Evolutionary conservation across 2,888 invertebrate genomes (phyloP), one percentile per base, ranked within the genome.

Genomic region (Drosophila borborema): DNA sequence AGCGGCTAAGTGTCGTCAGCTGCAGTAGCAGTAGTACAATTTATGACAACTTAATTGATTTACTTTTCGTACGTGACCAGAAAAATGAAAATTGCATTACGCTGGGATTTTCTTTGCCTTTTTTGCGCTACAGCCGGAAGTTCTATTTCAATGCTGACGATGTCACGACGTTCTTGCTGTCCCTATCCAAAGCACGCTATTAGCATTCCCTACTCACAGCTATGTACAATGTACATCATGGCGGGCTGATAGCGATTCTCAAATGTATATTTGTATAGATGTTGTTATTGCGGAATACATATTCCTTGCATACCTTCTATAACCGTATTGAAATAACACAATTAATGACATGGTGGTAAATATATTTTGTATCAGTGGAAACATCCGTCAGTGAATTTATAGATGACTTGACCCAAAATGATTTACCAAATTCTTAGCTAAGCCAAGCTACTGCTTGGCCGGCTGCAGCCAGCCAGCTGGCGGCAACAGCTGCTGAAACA

Each of bases 1-100:
- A 62, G 59, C 67, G 64, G 48, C 63, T 64, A 77, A 80, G 72
- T 80, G 78, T 78, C 77, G 78, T 63, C 77, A 71, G 78, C 78
- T 77, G 77, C 81, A 79, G 64, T 66, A 63, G 76, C 70, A 81
- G 74, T 75, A 75, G 82, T 80, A 87, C 89, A 91, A 91, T 92
- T 92, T 91, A 91, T 91, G 91, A 91, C 91, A 91, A 91, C 92
- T 91, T 91, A 91, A 91, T 91, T 91, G 91, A 91, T 92, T 91
- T 91, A 92, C 91, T 91, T 85, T 90, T 84, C 91, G 87, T 87
- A 91, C 91, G 91, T 91, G 91, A 91, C 92, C 90, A 91, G 92
- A 92, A 91, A 91, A 92, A 88, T 91, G 88, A 91, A 88, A 90
- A 91, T 91, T 91, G 91, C 89, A 92, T 91, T 91, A 91, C 84